Evolutionary conservation across 2,888 invertebrate species (phyloP), one percentile per base, ranked within the genome.

Genomic region (Catocala fraxini): DNA sequence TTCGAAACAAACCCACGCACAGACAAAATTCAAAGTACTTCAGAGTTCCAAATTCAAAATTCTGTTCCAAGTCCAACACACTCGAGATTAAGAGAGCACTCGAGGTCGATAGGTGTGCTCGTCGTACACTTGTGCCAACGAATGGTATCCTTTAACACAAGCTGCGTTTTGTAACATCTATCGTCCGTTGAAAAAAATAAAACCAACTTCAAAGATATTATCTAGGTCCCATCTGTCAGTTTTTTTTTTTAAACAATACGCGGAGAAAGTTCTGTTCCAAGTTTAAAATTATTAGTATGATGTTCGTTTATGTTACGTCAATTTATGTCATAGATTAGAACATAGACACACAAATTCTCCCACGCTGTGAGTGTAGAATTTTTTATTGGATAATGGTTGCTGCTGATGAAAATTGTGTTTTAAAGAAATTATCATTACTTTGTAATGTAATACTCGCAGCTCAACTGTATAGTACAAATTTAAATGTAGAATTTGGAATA

Each of bases 101-200:
- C 68, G 69, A 64, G 49, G 47, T 63, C 63, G 63, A 79, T 72
- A 77, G 77, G 79, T 79, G 77, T 63, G 76, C 54, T 66, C 76
- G 39, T 49, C 46, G 55, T 73, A 60, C 77, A 69, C 73, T 65
- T 66, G 67, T 70, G 57, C 34, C 58, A 56, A 58, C 64, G 65
- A 79, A 73, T 79, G 77, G 59, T 58, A 61, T 66, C 65, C 70
- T 76, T 70, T 70, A 52, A 51, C 63, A 53, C 55, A 56, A 60
- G 57, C 54, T 65, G 68, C 65, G 64, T 59, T 56, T 42, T 64
- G 63, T 62, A 54, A 67, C 68, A 35, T 51, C 52, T 34, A 51
- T 42, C 49, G n/a, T 48, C 53, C 54, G 57, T 58, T 58, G 39
- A 61, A 68, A 70, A 73, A 69, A 73, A 77, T 62, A 51, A 66